Base-by-base conservation (phyloP, 2,113 vertebrate species). In the Capreolus pygargus region DNA sequence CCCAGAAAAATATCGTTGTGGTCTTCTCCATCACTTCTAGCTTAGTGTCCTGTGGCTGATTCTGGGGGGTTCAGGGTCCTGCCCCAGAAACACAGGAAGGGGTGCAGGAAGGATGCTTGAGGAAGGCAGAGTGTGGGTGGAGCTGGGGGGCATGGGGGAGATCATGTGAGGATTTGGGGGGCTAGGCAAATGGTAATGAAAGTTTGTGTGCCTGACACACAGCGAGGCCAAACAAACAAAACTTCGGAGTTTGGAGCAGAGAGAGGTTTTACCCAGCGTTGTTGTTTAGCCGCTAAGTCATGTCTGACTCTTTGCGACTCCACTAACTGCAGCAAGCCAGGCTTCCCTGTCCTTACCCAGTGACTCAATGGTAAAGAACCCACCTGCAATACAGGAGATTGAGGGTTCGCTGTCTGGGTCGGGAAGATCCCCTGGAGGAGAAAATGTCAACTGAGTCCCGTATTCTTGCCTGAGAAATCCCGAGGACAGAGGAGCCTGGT, bases 81-180 rank as follows among this genome's bases (percentile, higher is more conserved):
- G 13, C 21, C 3, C 1, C 60, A 85, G 67, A 70, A 82, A 67
- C 39, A 83, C 25, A 87, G 54, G n/a, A 57, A 39, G 6, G 13
- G 28, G 52, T 19, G 2, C 6, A 78, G 17, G 16, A 76, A 45
- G 45, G 16, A n/a, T n/a, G 27, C 16, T 17, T 0, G 9, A 45
- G n/a, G 55, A 74, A 74, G 21, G 36, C 36, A 74, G 27, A 21
- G 7, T 7, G 3, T n/a, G 7, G 2, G 16, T 50, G 5, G 7
- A 52, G 36, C 15, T 21, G 21, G 17, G 43, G 28, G 14, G 45
- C 2, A 8, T 9, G 7, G 4, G 0, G 2, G n/a, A 43, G 25
- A n/a, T 7, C 5, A 11, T 6, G 17, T 61, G 21, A 45, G 43
- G 28, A 17, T 64, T 39, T 78, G 27, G 36, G 36, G 39, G 45